Evolutionary conservation across 1,140 invertebrate species (phyloP).

Genomic region (Yoshiicerus persimilis): DNA sequence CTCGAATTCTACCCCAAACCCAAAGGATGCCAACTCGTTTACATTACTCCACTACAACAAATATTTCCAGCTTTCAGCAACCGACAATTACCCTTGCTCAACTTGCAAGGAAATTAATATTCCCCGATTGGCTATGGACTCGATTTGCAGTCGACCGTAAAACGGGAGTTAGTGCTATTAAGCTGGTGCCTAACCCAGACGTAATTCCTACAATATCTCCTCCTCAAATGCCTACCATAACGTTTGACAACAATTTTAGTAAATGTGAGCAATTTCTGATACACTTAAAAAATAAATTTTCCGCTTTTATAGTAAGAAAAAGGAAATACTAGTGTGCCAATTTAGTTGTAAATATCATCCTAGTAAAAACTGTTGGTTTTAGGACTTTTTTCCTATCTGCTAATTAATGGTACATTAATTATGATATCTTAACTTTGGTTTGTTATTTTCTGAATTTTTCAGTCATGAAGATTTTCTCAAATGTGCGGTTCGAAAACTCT

Average conservation of each 20-base stretch:
- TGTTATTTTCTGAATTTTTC: no score
- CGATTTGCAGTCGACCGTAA: slow-evolving; percentile 24
- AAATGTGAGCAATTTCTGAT: slow-evolving; percentile 33
- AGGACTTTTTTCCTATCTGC: no score
- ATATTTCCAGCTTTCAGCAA: background rate
- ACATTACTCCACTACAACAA: background rate
- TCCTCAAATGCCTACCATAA: slow-evolving; percentile 37
- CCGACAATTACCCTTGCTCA: slow-evolving; percentile 39
- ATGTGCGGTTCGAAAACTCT: slow-evolving; percentile 70
- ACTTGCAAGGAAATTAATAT: slow-evolving; percentile 39
- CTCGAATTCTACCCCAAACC: background rate
- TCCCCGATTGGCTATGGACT: slow-evolving; percentile 46
- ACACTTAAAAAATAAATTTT: background rate
- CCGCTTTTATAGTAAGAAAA: background rate
- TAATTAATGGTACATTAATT: no score
- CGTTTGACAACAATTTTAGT: slow-evolving; percentile 45
- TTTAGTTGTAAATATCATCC: no score
- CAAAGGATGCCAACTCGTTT: background rate
- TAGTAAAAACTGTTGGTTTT: no score
- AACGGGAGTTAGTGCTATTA: slow-evolving; percentile 25
- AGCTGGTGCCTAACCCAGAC: background rate
- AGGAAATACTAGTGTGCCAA: no score
- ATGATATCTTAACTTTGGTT: no score
- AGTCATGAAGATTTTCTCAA: slow-evolving; percentile 69
- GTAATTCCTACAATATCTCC: background rate